These are phyloP conservation scores for Platypus cylindrus DNA, from an alignment of 2,888 invertebrate species.

Conservation along the genomic window DNA sequence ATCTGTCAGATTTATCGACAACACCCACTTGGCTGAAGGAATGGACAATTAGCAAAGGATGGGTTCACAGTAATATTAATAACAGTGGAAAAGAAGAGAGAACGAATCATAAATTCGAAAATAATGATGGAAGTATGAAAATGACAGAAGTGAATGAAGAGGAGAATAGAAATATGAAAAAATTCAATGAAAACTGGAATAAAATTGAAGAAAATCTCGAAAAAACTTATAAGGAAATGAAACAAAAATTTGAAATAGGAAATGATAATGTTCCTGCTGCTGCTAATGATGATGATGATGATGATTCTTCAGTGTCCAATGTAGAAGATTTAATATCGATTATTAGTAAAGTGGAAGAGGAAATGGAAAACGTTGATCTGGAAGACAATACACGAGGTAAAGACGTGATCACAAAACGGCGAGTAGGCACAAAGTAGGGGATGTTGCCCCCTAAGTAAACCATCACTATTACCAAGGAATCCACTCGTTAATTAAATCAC, in stretches of 20 bases:
- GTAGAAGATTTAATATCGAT: slow-evolving; percentile 30
- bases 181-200: slow-evolving; percentile 5
- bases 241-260: slow-evolving; percentile 1
- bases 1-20: slow-evolving; percentile 5
- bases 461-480: slow-evolving; percentile 1
- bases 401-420: not conserved
- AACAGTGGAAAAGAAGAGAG: slow-evolving; percentile 14
- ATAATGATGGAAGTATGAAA: slow-evolving; percentile 4
- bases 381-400: slow-evolving; percentile 11
- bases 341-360: slow-evolving; percentile 13
- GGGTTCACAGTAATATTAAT: slow-evolving; percentile 32
- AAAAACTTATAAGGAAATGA: slow-evolving; percentile 4
- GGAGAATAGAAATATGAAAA: slow-evolving; percentile 1
- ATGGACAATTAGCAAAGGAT: slow-evolving; percentile 37
- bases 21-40: slow-evolving; percentile 33
- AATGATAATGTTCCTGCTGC: not conserved
- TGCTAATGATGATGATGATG: slow-evolving; percentile 16
- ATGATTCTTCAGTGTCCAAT: slow-evolving; percentile 25
- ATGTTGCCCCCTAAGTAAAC: not conserved
- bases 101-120: too few species aligned
- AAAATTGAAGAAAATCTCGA: slow-evolving; percentile 7
- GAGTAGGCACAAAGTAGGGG: not conserved
- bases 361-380: slow-evolving; percentile 1
- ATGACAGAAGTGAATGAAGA: slow-evolving; percentile 6
- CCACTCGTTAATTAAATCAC: too few species aligned